Base-by-base conservation (phyloP, 2,113 vertebrate species). In the Anser cygnoides region DNA sequence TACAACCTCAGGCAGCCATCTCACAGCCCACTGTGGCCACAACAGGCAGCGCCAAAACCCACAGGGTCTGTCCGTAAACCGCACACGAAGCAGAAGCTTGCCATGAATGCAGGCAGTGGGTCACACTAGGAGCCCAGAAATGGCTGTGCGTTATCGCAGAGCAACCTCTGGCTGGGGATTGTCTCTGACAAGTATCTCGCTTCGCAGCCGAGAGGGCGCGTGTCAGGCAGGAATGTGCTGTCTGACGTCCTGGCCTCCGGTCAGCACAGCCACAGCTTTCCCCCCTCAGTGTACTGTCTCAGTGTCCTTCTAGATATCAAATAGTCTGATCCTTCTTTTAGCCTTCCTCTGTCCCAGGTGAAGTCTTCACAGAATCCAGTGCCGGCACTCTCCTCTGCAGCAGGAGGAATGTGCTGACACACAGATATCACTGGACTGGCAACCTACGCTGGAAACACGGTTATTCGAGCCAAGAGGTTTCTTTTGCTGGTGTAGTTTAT, bases 371-470 rank as follows among this genome's bases (percentile, higher is more conserved):
- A 70, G 77, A 80, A 84, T 87, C 63, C 4, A 11, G 54, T 54
- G 6, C 44, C 21, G 55, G 55, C 63, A 73, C 70, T 95, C 15
- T 75, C 43, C n/a, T 93, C 80, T 84, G 23, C 66, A 50, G 70
- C 78, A 95, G 84, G 41, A 96, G 89, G 81, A 96, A 92, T 93
- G 92, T 96, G 92, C 95, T 96, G 95, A 96, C 92, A 92, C 44
- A 61, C 67, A 84, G 80, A 78, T 92, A 92, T 61, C 31, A 1
- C 89, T 0, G 3, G 22, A 43, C 67, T 88, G 67, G 91, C 94
- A 96, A n/a, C 78, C 84, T 70, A 2, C 1, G 1, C 89, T 96
- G 90, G 95, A 96, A 96, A 95, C 78, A 80, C 28, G 52, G 58
- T 73, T 67, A 21, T 22, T 70, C 0, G 2, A 88, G 95, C 94